phyloP scores from a whole-genome alignment of 1,140 invertebrate species.

The Rhyzopertha dominica region DNA sequence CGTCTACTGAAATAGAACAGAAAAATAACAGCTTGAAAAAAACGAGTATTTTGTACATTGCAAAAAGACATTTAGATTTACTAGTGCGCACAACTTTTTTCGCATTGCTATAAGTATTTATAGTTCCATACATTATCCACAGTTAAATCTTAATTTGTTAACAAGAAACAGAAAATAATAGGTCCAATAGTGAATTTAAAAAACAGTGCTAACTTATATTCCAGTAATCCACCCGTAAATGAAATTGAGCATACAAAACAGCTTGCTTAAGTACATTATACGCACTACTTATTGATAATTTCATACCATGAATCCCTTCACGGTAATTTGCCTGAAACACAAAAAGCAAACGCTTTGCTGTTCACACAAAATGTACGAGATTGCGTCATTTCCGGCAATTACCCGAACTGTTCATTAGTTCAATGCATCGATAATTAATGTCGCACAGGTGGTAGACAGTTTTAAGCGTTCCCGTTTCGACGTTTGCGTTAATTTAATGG shows the following conservation, averaged over 20 bases:
- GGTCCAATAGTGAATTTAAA: neutral
- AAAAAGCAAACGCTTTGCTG: constrained; percentile 19
- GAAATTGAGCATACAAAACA: neutral
- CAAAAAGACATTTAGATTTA: too few relatives aligned
- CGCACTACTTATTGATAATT: constrained; percentile 27
- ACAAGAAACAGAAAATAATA: too few relatives aligned
- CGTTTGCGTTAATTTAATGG: too few relatives aligned
- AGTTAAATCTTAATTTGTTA: too few relatives aligned
- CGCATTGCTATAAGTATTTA: too few relatives aligned
- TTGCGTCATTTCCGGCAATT: constrained; percentile 36
- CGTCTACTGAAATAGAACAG: too few relatives aligned
- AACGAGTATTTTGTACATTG: too few relatives aligned
- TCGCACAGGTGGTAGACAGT: constrained; percentile 11
- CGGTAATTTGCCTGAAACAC: constrained; percentile 18
- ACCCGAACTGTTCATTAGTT: constrained; percentile 36
- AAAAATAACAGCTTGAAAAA: too few relatives aligned
- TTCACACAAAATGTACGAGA: constrained; percentile 27
- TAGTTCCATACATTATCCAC: too few relatives aligned
- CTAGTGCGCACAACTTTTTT: too few relatives aligned
- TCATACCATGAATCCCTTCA: constrained; percentile 20
- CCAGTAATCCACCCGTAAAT: constrained; percentile 5
- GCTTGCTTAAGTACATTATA: constrained; percentile 8
- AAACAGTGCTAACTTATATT: too few relatives aligned
- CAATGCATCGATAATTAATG: constrained; percentile 39
- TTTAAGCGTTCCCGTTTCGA: constrained; percentile 3